Evolutionary conservation across 2,888 invertebrate species (phyloP).

Genomic region (Cybosia mesomella): DNA sequence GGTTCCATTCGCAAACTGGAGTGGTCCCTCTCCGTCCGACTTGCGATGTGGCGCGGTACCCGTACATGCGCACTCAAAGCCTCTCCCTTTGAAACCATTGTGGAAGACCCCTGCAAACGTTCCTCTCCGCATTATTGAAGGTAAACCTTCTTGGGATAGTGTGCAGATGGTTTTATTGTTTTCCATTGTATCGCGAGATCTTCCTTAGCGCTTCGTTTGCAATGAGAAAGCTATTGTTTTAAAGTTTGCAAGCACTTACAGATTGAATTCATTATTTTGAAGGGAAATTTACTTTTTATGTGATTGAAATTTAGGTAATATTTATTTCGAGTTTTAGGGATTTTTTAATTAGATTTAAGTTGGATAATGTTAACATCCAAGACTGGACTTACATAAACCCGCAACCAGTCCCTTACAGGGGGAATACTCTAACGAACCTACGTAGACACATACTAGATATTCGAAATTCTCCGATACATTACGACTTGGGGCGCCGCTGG

Average conservation of each 20-base stretch:
- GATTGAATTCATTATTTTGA: constrained; percentile 9
- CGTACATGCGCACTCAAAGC: constrained; percentile 80
- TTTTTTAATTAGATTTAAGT: not conserved
- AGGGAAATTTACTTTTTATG: not conserved
- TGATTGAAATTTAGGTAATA: not conserved
- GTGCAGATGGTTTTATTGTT: constrained; percentile 64
- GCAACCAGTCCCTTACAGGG: too few species aligned
- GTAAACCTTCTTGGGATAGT: constrained; percentile 73
- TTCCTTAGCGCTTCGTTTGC: constrained; percentile 34
- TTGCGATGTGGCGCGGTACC: constrained; percentile 65
- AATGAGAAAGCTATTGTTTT: constrained; percentile 15
- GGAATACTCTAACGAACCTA: too few species aligned
- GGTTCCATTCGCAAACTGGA: constrained; percentile 72
- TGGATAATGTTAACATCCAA: too few species aligned
- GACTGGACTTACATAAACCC: too few species aligned
- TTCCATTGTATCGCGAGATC: constrained; percentile 44
- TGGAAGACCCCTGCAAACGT: constrained; percentile 75
- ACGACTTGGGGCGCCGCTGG: too few species aligned
- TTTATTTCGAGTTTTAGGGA: not conserved
- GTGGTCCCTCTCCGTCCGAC: constrained; percentile 58
- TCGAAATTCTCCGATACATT: too few species aligned
- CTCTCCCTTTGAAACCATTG: constrained; percentile 74
- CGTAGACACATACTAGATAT: too few species aligned
- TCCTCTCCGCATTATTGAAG: constrained; percentile 71
- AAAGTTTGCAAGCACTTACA: constrained; percentile 2